Conservation (phyloP, 2,797 vertebrate species). For the Premnoplex brunnescens region DNA sequence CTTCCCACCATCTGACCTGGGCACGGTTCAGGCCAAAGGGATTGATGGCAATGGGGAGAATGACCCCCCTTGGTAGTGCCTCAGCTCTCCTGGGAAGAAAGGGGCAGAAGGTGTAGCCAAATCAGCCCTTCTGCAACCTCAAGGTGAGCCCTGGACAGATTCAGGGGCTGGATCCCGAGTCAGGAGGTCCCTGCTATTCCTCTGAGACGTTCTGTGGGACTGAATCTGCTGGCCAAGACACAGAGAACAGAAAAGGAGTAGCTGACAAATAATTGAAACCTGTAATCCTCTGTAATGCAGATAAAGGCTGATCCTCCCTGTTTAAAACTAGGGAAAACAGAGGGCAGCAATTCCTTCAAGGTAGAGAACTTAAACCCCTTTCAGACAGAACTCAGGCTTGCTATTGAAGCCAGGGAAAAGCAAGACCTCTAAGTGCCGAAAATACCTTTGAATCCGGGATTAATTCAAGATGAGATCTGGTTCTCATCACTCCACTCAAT, state of each 20-base stretch:
- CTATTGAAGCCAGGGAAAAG: not conserved
- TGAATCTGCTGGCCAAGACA: not conserved
- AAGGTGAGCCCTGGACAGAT: not conserved
- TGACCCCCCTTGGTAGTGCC: not conserved
- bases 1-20: not conserved
- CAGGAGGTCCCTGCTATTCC: not conserved
- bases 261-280: not conserved
- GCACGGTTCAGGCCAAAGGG: not conserved
- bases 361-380: not conserved
- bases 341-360: not conserved
- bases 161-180: not conserved
- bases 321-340: not conserved
- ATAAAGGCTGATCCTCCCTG: not conserved
- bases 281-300: not conserved
- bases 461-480: constrained; percentile 34
- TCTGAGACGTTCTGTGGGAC: not conserved
- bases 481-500: not conserved
- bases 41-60: not conserved
- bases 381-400: not conserved
- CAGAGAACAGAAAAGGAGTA: not conserved
- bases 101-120: not conserved
- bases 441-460: constrained; percentile 24
- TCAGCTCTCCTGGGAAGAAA: not conserved
- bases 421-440: not conserved
- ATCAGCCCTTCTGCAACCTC: not conserved